These are phyloP conservation scores for Tiphia femorata DNA, from an alignment of 2,888 invertebrate species.

Conservation along the genomic window DNA sequence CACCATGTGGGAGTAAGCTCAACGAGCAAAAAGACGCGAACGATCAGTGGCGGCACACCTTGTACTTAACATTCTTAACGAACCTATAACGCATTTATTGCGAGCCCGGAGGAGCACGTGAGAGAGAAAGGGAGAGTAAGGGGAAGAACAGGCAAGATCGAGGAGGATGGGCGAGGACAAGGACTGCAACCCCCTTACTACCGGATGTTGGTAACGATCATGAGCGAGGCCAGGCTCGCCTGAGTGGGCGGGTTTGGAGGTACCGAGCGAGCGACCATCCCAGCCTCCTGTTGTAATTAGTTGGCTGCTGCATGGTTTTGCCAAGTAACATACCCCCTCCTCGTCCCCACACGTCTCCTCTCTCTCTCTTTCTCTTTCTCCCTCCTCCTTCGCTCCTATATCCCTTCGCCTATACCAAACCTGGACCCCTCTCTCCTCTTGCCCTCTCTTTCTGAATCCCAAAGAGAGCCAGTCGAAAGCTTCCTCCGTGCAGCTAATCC, in stretches of 20 bases:
- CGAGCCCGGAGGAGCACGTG: neutral
- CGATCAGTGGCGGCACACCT: no score
- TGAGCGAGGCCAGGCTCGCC: conserved; percentile 28
- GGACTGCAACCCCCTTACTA: no score
- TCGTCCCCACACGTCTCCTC: conserved; percentile 3
- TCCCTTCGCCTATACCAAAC: no score
- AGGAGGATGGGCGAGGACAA: conserved; percentile 26
- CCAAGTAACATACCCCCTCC: conserved; percentile 20
- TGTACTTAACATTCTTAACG: no score
- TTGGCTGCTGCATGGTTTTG: conserved; percentile 48
- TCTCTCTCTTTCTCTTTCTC: conserved; percentile 10
- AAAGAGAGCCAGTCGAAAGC: conserved; percentile 13
- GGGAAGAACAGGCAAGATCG: conserved; percentile 21
- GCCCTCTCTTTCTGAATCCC: neutral
- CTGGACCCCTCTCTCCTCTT: neutral
- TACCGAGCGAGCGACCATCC: neutral
- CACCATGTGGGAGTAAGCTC: no score
- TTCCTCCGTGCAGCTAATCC: conserved; percentile 55
- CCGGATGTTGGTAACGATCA: conserved; percentile 49
- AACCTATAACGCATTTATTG: no score
- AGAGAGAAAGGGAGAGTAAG: no score
- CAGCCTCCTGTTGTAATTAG: conserved; percentile 46
- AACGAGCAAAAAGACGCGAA: no score
- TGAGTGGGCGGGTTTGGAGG: conserved; percentile 8
- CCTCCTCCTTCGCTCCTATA: neutral